Percentiles rank a stretch among this genome's conserved stretches.
Conservation (phyloP, 2,888 invertebrate species). For the Monoplex corrugatus region DNA sequence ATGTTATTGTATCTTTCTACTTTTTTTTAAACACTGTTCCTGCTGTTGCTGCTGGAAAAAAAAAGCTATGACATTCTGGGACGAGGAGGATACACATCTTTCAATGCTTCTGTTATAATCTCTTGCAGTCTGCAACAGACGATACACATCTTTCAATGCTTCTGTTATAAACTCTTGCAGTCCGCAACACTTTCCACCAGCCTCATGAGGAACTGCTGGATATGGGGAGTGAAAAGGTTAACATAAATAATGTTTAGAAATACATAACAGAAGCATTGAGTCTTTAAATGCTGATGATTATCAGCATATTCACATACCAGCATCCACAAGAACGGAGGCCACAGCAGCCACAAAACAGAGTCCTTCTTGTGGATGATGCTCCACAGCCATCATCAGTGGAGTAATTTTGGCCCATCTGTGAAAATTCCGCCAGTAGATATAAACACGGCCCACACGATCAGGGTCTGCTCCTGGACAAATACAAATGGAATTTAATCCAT, state of each 20-base stretch:
- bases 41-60: too few relatives aligned
- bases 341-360: not conserved
- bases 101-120: too few relatives aligned
- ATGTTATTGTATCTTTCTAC: too few relatives aligned
- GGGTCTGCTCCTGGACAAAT: not conserved
- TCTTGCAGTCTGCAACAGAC: too few relatives aligned
- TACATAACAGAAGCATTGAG: not conserved
- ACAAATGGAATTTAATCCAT: not conserved
- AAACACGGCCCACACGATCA: not conserved
- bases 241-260: not conserved
- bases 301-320: not conserved
- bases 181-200: not conserved
- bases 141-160: not conserved
- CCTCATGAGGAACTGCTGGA: not conserved
- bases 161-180: not conserved
- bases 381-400: constrained; percentile 5
- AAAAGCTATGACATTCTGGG: too few relatives aligned
- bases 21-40: too few relatives aligned
- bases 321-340: not conserved
- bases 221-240: not conserved
- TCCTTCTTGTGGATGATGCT: not conserved
- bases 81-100: too few relatives aligned
- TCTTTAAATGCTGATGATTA: not conserved
- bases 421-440: too few relatives aligned
- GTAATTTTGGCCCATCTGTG: not conserved